Conservation (phyloP, 2,888 invertebrate species). For the Bedellia somnulentella region DNA sequence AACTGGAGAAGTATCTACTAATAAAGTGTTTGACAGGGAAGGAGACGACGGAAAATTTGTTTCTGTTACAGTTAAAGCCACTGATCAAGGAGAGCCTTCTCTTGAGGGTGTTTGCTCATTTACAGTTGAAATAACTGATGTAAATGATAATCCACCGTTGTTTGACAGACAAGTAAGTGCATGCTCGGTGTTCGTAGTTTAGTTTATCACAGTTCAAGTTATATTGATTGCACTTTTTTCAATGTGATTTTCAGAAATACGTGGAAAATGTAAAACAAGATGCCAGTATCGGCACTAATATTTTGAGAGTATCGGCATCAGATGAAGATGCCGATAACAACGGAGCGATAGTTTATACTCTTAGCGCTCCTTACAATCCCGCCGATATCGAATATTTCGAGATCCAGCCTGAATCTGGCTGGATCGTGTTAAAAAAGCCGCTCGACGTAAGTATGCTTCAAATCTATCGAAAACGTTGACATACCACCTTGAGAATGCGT, state of each 20-base stretch:
- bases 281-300: slow-evolving; percentile 93
- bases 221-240: neutral
- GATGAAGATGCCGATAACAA: slow-evolving; percentile 97
- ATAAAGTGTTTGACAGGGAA: slow-evolving; percentile 95
- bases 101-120: slow-evolving; percentile 98
- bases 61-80: slow-evolving; percentile 95
- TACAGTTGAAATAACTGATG: slow-evolving; percentile 95
- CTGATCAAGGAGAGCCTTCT: slow-evolving; percentile 97
- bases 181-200: neutral
- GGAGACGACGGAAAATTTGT: slow-evolving; percentile 96
- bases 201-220: neutral
- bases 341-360: slow-evolving; percentile 89
- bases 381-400: slow-evolving; percentile 93
- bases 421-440: slow-evolving; percentile 94
- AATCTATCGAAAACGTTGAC: slow-evolving; percentile 12
- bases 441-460: slow-evolving; percentile 85
- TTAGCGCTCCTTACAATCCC: slow-evolving; percentile 87
- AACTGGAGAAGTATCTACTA: slow-evolving; percentile 92
- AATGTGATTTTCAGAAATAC: slow-evolving; percentile 80
- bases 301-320: slow-evolving; percentile 91
- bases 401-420: slow-evolving; percentile 95
- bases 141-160: slow-evolving; percentile 94
- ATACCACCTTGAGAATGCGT: slow-evolving; percentile 19
- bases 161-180: slow-evolving; percentile 88
- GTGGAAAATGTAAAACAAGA: slow-evolving; percentile 96